These are phyloP conservation scores for Sicus ferrugineus DNA, from an alignment of 2,888 invertebrate species.

Conservation along the genomic window DNA sequence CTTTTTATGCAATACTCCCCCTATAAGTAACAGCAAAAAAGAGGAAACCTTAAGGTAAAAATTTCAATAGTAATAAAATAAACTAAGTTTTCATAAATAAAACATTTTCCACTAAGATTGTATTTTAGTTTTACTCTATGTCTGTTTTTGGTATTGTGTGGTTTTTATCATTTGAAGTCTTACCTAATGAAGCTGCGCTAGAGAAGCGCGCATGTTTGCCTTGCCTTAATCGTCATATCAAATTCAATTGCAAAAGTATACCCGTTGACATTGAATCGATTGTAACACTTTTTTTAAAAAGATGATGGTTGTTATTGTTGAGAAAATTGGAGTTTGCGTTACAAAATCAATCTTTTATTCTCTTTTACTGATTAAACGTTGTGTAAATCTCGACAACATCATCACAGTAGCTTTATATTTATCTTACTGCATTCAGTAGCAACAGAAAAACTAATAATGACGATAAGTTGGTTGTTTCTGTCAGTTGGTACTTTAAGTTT, in stretches of 20 bases:
- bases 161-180: background rate
- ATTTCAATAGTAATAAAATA: too few relatives aligned
- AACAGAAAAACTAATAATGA: constrained; percentile 17
- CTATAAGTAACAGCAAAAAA: too few relatives aligned
- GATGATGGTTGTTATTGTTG: background rate
- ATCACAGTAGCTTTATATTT: too few relatives aligned
- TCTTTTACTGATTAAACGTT: constrained; percentile 17
- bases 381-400: background rate
- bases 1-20: too few relatives aligned
- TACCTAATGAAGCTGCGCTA: background rate
- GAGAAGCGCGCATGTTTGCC: background rate
- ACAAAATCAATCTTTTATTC: constrained; percentile 12
- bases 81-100: too few relatives aligned
- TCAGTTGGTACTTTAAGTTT: background rate
- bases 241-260: constrained; percentile 22
- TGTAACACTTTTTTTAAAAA: background rate
- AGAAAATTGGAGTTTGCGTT: background rate
- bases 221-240: background rate
- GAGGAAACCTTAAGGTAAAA: background rate
- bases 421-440: background rate
- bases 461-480: constrained; percentile 17
- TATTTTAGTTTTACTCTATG: background rate
- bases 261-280: constrained; percentile 41
- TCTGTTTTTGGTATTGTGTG: too few relatives aligned
- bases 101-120: too few relatives aligned